Percentiles rank a stretch among this genome's conserved stretches.
phyloP scores from a whole-genome alignment of 2,797 vertebrate genomes.

The Chelonia mydas region DNA sequence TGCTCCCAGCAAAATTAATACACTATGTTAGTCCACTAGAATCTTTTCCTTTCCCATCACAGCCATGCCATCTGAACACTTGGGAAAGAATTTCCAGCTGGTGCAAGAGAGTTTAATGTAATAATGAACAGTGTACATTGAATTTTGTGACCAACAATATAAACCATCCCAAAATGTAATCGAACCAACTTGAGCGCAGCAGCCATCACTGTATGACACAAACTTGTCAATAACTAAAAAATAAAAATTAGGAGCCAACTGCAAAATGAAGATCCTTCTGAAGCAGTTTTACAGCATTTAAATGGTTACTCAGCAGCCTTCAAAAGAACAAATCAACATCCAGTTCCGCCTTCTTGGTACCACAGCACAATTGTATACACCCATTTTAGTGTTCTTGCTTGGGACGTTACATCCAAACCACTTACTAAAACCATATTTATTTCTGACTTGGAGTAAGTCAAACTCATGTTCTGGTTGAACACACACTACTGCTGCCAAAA shows the following conservation, averaged over 20 bases:
- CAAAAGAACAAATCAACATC: constrained; percentile 55
- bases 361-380: constrained; percentile 55
- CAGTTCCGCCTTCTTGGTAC: background rate
- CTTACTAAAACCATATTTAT: constrained; percentile 67
- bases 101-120: constrained; percentile 10
- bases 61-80: fast-evolving
- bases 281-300: background rate
- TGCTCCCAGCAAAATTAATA: constrained; percentile 71
- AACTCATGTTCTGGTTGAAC: constrained; percentile 64
- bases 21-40: constrained; percentile 44
- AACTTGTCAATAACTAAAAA: background rate
- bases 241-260: background rate
- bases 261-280: background rate
- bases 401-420: constrained; percentile 45
- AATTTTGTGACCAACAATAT: background rate
- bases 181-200: background rate
- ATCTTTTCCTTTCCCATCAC: constrained; percentile 36
- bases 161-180: background rate
- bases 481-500: constrained; percentile 50
- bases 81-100: constrained; percentile 6
- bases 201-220: background rate
- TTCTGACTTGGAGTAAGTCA: constrained; percentile 65
- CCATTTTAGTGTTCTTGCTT: constrained; percentile 59
- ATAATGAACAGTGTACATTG: background rate
- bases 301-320: constrained; percentile 52